Base-by-base conservation (phyloP, 2,888 invertebrate genomes). In the Troides oblongomaculatus region DNA sequence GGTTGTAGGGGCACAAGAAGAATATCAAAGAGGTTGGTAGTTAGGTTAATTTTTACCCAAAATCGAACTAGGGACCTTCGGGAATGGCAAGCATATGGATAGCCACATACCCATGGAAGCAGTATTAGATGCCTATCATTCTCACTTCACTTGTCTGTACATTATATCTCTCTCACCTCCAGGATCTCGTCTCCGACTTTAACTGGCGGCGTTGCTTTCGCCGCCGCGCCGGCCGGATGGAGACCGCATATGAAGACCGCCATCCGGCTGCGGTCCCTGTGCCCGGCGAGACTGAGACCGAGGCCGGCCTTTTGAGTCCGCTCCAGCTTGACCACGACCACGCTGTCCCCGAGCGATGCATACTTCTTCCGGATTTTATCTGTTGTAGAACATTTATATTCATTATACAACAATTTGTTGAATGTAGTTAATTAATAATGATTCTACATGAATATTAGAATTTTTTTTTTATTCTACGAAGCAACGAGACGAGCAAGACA, bases 161-260 rank as follows among this genome's bases (percentile, higher is more conserved):
- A 14, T 12, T 46, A 46, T 14, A 14, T 6, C 8, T 46, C 12
- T 46, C 75, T 86, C 77, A 98, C 98, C 95, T 99, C 98, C 56
- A 99, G 92, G 74, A 99, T 96, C 88, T 99, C 99, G 85, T 99
- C 99, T 1, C 99, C 99, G 23, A 98, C 95, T 84, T 95, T 94
- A 53, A 99, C 94, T 50, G 96, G 94, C 10, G 96, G 95, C 8
- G 95, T 95, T 7, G 95, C 93, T 76, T 94, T 94, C 73, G 93
- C 95, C 4, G 97, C 97, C 0, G 96, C 94, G 18, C 99, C 98
- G 4, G 95, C 95, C 0, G 98, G 97, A 87, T 98, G 96, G 67
- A 99, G 93, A n/a, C 98, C 99, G 77, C 98, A 98, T 43, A 99
- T 95, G 88, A 99, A 99, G 71, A 98, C 98, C 39, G 98, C 98